Base-by-base conservation (phyloP, 2,888 invertebrate genomes). In the Phorcus lineatus region DNA sequence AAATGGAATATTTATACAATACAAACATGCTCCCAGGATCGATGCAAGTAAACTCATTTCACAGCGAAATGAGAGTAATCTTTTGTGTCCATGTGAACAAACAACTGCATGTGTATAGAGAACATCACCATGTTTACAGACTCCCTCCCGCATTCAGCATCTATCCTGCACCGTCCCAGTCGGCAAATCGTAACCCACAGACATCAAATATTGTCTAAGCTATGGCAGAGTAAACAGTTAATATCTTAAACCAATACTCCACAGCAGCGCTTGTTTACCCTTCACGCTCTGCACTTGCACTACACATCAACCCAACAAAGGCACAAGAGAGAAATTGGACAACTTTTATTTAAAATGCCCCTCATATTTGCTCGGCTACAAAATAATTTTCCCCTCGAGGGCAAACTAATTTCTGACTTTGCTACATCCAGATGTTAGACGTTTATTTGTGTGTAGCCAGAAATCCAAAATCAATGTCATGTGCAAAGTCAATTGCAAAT, bases 231-330 rank as follows among this genome's bases (percentile, higher is more conserved):
- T 85, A 83, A 85, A 85, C 83, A 85, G 85, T 80, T 85, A 83
- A 85, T 85, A 83, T 85, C 85, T 85, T 83, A 79, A 74, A 83
- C 81, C 82, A 82, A 85, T 82, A 83, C 80, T 74, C 80, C 47
- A 66, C 82, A 40, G 75, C 66, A 66, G 67, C 79, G 77, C 28
- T 52, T 83, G 74, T 83, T 85, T 83, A 81, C 80, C 11, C 78
- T 79, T 81, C 82, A 76, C 83, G 81, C 81, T 79, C 70, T 57
- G 52, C 22, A 28, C 53, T 47, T 57, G 74, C 74, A 74, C 53
- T 57, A 55, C 52, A 74, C 55, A 55, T 53, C 74, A 54, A 62
- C 62, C 40, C 66, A 40, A 28, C 47, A 28, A 62, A 78, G 66
- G 31, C 77, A 40, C 24, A 47, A 66, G 52, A n/a, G 57, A 62